phyloP scores from a whole-genome alignment of 2,797 vertebrate species.

The Delichon dasypus region DNA sequence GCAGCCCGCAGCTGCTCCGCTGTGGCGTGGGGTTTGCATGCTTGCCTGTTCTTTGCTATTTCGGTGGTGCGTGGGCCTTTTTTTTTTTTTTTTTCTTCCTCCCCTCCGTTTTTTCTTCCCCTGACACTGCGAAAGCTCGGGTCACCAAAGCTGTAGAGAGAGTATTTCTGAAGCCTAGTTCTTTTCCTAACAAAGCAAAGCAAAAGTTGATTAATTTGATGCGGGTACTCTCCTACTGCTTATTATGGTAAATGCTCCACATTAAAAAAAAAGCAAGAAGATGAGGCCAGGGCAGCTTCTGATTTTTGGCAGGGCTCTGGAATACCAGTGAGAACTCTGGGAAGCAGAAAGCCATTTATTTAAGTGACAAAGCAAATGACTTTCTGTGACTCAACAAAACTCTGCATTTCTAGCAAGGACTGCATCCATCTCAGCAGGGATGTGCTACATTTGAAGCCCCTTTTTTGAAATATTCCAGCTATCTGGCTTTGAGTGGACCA shows the following conservation, averaged over 20 bases:
- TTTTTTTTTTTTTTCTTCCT: not conserved
- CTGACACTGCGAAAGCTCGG: not conserved
- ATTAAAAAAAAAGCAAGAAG: not conserved
- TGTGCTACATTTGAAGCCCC: not conserved
- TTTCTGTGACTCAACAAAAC: not conserved
- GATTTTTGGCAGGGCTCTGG: not conserved
- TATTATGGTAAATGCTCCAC: not conserved
- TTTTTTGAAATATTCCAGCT: not conserved
- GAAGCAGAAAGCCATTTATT: constrained; percentile 22
- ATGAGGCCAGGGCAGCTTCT: not conserved
- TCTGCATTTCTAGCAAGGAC: not conserved
- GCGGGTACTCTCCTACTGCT: not conserved
- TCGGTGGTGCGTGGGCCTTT: no score
- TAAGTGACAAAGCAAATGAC: not conserved
- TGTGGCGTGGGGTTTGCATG: not conserved
- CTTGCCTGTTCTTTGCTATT: no score
- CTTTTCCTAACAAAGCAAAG: not conserved
- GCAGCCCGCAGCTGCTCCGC: not conserved
- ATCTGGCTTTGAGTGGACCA: not conserved
- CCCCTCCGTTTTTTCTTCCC: no score
- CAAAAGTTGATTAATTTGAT: not conserved
- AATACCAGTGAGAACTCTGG: not conserved
- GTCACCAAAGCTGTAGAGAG: not conserved
- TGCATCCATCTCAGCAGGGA: not conserved
- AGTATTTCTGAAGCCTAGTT: not conserved